Percentiles rank a stretch among this genome's conserved stretches.
Evolutionary conservation across 2,888 invertebrate species (phyloP).

Genomic region (Osedax fenrisi): DNA sequence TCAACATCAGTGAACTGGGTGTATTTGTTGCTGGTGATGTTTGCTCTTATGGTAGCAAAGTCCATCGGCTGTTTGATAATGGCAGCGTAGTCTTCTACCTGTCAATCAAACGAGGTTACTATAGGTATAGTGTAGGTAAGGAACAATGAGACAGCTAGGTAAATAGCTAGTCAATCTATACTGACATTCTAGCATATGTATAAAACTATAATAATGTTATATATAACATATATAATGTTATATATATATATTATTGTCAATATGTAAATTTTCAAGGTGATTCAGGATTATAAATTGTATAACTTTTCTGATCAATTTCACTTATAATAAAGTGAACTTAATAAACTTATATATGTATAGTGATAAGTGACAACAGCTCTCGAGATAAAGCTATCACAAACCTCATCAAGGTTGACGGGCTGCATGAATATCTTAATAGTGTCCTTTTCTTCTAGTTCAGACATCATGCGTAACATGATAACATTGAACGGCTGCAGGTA

Average conservation of each 20-base stretch:
- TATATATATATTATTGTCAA: no score
- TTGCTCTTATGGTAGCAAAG: conserved; percentile 68
- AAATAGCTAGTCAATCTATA: background rate
- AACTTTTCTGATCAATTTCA: no score
- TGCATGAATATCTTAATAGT: conserved; percentile 76
- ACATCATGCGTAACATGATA: conserved; percentile 65
- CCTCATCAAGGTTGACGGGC: conserved; percentile 66
- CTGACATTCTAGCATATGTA: no score
- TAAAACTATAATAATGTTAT: no score
- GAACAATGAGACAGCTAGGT: background rate
- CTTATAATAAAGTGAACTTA: no score
- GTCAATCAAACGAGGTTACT: no score
- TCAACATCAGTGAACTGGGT: conserved; percentile 64
- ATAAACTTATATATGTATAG: no score
- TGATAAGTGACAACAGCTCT: no score
- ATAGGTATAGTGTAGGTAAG: background rate
- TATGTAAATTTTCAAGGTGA: no score
- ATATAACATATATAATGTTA: no score
- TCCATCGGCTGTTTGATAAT: conserved; percentile 78
- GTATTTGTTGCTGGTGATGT: conserved; percentile 51
- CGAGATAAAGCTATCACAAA: conserved; percentile 32
- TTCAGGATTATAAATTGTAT: no score
- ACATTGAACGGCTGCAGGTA: conserved; percentile 71
- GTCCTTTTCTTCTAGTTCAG: conserved; percentile 67
- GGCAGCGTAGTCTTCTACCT: conserved; percentile 75